These are phyloP conservation scores for Andrena minutula DNA, from an alignment of 2,888 invertebrate genomes.

Conservation along the genomic window DNA sequence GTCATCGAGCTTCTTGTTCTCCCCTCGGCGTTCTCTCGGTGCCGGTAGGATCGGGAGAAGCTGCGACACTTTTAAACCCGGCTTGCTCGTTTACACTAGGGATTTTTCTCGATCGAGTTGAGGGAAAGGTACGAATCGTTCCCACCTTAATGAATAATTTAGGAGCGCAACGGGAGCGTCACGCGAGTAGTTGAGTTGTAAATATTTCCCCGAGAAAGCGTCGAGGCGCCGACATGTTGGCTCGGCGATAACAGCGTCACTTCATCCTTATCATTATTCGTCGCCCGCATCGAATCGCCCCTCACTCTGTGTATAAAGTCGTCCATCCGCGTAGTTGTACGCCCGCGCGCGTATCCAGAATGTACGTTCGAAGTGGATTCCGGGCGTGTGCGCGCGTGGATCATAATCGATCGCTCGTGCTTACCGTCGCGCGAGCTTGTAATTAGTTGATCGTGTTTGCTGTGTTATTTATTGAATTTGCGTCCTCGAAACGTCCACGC, in stretches of 20 bases:
- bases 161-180: too few species aligned
- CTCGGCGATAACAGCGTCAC: slow-evolving; percentile 40
- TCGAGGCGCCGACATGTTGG: slow-evolving; percentile 40
- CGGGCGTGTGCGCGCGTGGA: slow-evolving; percentile 1
- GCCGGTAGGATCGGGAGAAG: background rate
- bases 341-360: slow-evolving; percentile 28
- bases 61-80: background rate
- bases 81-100: slow-evolving; percentile 14
- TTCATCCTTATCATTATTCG: slow-evolving; percentile 53
- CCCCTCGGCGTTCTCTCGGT: slow-evolving; percentile 19
- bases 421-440: background rate
- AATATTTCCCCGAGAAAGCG: background rate
- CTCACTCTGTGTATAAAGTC: slow-evolving; percentile 77
- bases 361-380: slow-evolving; percentile 23
- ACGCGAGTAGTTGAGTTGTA: background rate
- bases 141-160: too few species aligned
- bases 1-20: slow-evolving; percentile 44
- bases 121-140: too few species aligned
- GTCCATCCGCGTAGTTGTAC: slow-evolving; percentile 63
- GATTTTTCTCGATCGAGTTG: background rate
- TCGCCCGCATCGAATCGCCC: slow-evolving; percentile 57
- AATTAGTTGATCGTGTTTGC: slow-evolving; percentile 4
- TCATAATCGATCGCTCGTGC: slow-evolving; percentile 5
- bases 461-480: slow-evolving; percentile 51
- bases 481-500: background rate